Evolutionary conservation across 2,888 invertebrate species (phyloP), one percentile per base, ranked within the genome.

Genomic region (Aspidiotus destructor): DNA sequence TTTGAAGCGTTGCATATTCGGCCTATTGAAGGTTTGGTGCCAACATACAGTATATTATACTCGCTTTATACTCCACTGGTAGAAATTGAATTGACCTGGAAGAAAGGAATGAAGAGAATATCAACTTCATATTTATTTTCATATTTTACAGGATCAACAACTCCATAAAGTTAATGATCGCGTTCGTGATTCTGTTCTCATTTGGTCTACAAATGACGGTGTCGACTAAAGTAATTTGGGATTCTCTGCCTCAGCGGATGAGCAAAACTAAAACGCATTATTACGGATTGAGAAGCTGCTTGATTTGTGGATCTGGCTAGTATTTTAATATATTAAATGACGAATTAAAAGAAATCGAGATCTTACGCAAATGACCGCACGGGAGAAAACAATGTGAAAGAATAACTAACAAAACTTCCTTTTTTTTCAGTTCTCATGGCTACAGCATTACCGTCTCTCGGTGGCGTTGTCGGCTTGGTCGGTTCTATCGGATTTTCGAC

Each of bases 131-230:
- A 48, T 13, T 48, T 48, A 13, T 48, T 48, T 48, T 48, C 48
- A 11, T 48, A n/a, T 48, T 48, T 48, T 48, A 28, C 28, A 28
- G 28, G 28, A 28, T 5, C 28, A 28, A 28, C 28, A 28, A 28
- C 28, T 28, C 28, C 2, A 92, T 92, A 0, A 88, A 92, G 79
- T 78, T 91, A 40, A 80, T 91, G 72, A 94, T 95, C 82, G 89
- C 91, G 0, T 73, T 90, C 0, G 89, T 93, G 0, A 90, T 97
- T 69, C 86, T 94, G 71, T 87, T 96, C 76, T 91, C 94, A 0
- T 97, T 92, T 78, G 89, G 90, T 62, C 82, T 97, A 0, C 95
- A 96, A 79, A 90, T 92, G 77, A 97, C 90, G 79, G 94, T 97
- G 1, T 93, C 97, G 1, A 85, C 91, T 79, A 88, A 90, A 72